phyloP scores from a whole-genome alignment of 2,113 vertebrate species.

The Acrocephalus kingi region DNA sequence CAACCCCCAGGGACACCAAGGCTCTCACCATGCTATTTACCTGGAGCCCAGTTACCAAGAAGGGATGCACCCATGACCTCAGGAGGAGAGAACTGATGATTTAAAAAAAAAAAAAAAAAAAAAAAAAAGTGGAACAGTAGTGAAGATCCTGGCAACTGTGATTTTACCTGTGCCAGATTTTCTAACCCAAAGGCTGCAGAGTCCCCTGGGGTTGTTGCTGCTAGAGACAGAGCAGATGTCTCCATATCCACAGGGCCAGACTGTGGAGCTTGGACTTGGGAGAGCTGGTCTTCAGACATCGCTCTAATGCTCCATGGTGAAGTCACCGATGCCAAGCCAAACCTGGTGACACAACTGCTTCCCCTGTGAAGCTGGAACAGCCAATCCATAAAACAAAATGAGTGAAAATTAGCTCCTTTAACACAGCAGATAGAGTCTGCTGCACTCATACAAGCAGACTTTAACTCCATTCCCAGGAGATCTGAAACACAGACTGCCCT shows the following conservation, averaged over 20 bases:
- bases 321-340: not conserved
- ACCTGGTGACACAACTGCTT: not conserved
- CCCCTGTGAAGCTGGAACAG: not conserved
- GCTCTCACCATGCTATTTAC: not conserved
- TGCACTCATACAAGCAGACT: not conserved
- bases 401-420: not conserved
- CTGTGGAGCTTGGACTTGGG: not conserved
- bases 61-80: fast-evolving
- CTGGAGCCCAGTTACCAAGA: not conserved
- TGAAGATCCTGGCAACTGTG: not conserved
- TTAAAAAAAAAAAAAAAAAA: not conserved
- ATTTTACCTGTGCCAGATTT: not conserved
- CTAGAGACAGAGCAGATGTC: not conserved
- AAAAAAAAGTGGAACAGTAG: not conserved
- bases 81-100: not conserved
- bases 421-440: not conserved
- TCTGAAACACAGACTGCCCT: not conserved
- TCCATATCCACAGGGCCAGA: not conserved
- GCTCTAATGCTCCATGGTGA: fast-evolving
- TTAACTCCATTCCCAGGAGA: not conserved
- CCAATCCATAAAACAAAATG: not conserved
- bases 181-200: not conserved
- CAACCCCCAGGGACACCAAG: not conserved
- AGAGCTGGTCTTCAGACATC: fast-evolving
- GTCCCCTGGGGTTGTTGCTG: not conserved